Base-by-base conservation (phyloP, 2,888 invertebrate species). In the Cephus pulcher region DNA sequence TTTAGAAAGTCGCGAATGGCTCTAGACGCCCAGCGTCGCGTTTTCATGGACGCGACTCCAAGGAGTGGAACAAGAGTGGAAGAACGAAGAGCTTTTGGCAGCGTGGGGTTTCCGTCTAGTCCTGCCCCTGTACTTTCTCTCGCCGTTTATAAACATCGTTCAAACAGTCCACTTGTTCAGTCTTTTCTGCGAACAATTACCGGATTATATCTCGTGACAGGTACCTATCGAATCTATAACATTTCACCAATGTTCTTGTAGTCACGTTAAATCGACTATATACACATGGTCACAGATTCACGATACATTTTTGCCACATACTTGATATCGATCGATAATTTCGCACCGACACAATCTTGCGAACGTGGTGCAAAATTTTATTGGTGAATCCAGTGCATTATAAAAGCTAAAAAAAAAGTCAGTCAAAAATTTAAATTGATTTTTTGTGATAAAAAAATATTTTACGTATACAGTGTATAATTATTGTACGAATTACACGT, bases 111-210 rank as follows among this genome's bases (percentile, higher is more conserved):
- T 79, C 77, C 80, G 71, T 75, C 80, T 78, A 78, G 77, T 80
- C 40, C 80, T 69, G 71, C 85, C 84, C 82, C 82, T 84, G 80
- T 83, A 89, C 91, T 91, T 91, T 91, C 91, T 91, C 90, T 88
- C 86, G 86, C 77, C 86, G 88, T 88, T 90, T 91, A 91, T 91
- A 91, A 90, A 88, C 87, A 87, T 88, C 82, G 79, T 80, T 83
- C 86, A 82, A 88, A 88, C 87, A 86, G 86, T 82, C 84, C 81
- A 81, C 82, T 84, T 86, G 87, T 88, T 90, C 90, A 91, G 91
- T 91, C 86, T 84, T 86, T 82, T 80, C 81, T 82, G 81, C 80
- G 82, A 85, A 86, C 87, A 88, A 87, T 88, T 85, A 83, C 86
- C 81, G 81, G 82, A 83, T 82, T 84, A 80, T 79, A 77, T 73